Conservation (phyloP, 2,113 vertebrate species). For the Piliocolobus tephrosceles region DNA sequence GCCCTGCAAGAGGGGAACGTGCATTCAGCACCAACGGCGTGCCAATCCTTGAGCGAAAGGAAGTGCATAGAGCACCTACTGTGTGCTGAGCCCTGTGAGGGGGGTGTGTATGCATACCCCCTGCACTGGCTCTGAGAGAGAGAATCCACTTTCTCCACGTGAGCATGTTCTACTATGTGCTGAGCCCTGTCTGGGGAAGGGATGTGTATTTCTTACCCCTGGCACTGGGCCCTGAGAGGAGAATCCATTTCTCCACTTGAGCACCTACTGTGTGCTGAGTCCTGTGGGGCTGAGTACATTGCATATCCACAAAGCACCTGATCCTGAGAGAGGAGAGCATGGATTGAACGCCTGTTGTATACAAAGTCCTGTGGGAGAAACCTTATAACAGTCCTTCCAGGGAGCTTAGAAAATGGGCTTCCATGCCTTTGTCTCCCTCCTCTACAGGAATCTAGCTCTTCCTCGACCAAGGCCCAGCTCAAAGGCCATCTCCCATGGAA, state of each 20-base stretch:
- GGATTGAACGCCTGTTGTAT: accelerated
- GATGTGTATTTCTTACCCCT: background rate
- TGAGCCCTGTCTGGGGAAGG: background rate
- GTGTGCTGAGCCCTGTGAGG: too few species aligned
- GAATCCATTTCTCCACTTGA: too few species aligned
- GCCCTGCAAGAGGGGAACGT: background rate
- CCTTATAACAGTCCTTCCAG: background rate
- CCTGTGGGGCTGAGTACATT: too few species aligned
- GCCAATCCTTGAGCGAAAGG: background rate
- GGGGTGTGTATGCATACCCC: background rate
- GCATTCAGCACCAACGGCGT: background rate
- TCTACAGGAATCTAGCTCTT: background rate
- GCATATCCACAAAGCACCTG: background rate
- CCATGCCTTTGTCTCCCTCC: background rate
- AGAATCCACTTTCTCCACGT: too few species aligned
- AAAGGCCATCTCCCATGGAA: accelerated
- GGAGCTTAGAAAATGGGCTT: background rate
- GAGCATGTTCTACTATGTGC: too few species aligned
- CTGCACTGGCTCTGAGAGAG: background rate
- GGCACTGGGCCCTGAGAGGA: background rate
- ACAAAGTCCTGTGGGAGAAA: background rate
- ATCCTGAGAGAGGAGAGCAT: background rate
- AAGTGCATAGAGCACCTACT: background rate
- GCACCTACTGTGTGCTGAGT: background rate
- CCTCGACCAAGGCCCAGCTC: background rate